These are phyloP conservation scores for Helostoma temminkii DNA, from an alignment of 2,797 vertebrate genomes.

Conservation along the genomic window DNA sequence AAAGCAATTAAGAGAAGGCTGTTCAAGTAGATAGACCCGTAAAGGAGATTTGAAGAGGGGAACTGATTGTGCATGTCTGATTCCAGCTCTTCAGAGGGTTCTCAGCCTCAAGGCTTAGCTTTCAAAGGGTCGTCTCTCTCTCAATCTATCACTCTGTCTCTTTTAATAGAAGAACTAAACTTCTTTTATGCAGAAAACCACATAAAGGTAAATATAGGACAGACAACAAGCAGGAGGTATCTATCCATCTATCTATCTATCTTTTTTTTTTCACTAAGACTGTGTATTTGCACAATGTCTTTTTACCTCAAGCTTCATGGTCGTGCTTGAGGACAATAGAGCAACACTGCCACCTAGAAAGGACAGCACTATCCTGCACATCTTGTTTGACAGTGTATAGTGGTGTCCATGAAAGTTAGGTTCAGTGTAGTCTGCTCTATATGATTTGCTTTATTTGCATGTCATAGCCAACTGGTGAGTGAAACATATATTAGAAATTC, in stretches of 20 bases:
- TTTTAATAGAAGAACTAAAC: constrained; percentile 47
- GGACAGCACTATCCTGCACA: constrained; percentile 10
- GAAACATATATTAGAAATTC: too few relatives aligned
- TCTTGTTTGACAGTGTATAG: background rate
- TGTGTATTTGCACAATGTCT: background rate
- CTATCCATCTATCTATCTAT: constrained; percentile 25
- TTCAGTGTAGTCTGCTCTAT: background rate
- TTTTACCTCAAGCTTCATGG: background rate
- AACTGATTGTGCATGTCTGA: constrained; percentile 87
- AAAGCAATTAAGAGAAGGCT: constrained; percentile 87
- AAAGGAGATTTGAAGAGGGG: constrained; percentile 86
- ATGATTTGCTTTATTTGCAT: background rate
- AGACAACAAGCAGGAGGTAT: constrained; percentile 2
- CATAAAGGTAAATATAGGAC: background rate
- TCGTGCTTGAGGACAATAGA: background rate
- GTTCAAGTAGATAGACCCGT: constrained; percentile 86
- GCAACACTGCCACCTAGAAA: constrained; percentile 60
- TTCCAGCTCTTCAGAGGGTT: constrained; percentile 85
- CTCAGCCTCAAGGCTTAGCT: constrained; percentile 82
- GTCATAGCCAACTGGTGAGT: background rate
- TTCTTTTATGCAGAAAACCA: constrained; percentile 9
- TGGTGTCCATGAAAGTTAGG: background rate
- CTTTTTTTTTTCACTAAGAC: background rate
- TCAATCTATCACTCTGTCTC: constrained; percentile 38
- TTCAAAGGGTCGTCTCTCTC: constrained; percentile 74